These are phyloP conservation scores for Schrankia costaestrigalis DNA, from an alignment of 2,888 invertebrate species.

Conservation along the genomic window DNA sequence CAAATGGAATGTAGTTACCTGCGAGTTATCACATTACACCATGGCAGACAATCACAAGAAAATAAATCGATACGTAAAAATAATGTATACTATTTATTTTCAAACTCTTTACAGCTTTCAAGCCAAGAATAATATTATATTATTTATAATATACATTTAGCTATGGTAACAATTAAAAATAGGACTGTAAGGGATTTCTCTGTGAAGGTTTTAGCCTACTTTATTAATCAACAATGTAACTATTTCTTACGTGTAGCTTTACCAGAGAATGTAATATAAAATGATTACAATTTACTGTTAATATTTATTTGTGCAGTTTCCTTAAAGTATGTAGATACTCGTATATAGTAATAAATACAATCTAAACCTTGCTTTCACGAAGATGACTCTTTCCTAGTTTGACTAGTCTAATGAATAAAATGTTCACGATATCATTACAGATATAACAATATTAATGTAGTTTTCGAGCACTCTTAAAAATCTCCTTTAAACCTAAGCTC, in stretches of 20 bases:
- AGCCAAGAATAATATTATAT: slow-evolving; percentile 42
- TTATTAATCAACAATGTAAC: slow-evolving; percentile 10
- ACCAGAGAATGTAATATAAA: too few relatives aligned
- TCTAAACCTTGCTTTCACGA: slow-evolving; percentile 56
- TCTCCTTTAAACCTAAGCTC: too few relatives aligned
- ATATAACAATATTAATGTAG: too few relatives aligned
- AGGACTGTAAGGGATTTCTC: slow-evolving; percentile 37
- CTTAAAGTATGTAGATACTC: slow-evolving; percentile 27
- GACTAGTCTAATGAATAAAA: slow-evolving; percentile 74
- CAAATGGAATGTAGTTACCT: slow-evolving; percentile 61
- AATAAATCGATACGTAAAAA: slow-evolving; percentile 30
- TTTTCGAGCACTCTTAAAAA: too few relatives aligned
- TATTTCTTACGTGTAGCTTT: slow-evolving; percentile 16
- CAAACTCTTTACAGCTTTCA: slow-evolving; percentile 29
- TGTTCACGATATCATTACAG: slow-evolving; percentile 35
- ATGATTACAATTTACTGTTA: too few relatives aligned
- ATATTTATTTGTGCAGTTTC: slow-evolving; percentile 27
- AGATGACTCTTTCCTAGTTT: slow-evolving; percentile 66
- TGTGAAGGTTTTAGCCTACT: slow-evolving; percentile 15
- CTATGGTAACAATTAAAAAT: slow-evolving; percentile 71
- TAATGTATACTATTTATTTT: slow-evolving; percentile 21
- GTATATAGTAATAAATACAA: slow-evolving; percentile 72
- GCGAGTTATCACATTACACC: slow-evolving; percentile 69
- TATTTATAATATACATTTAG: slow-evolving; percentile 57
- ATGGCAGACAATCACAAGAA: slow-evolving; percentile 61